Evolutionary conservation across 2,888 invertebrate species (phyloP).

Genomic region (Metellina segmentata): DNA sequence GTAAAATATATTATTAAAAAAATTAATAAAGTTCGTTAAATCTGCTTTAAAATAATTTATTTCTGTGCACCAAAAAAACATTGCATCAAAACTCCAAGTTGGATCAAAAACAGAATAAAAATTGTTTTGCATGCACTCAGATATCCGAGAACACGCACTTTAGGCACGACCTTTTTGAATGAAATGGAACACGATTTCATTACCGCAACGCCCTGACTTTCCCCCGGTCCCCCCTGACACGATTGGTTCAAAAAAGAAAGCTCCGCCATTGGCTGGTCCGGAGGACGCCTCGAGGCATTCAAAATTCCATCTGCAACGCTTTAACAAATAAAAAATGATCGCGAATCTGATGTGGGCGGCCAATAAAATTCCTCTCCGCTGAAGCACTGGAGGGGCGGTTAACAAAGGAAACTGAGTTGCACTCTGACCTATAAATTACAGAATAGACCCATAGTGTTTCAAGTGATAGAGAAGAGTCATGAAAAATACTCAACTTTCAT

Average conservation of each 20-base stretch:
- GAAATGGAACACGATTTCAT: neutral
- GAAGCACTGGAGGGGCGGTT: conserved; percentile 23
- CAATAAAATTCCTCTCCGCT: conserved; percentile 70
- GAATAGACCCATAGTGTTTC: too few species aligned
- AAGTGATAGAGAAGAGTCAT: too few species aligned
- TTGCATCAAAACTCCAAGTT: too few species aligned
- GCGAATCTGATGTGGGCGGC: conserved; percentile 65
- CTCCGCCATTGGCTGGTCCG: conserved; percentile 59
- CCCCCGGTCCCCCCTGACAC: conserved; percentile 32
- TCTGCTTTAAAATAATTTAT: too few species aligned
- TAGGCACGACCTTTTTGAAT: too few species aligned
- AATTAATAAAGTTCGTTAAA: too few species aligned
- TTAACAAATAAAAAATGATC: conserved; percentile 75
- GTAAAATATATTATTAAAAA: too few species aligned
- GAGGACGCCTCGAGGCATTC: conserved; percentile 54
- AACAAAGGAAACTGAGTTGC: conserved; percentile 33
- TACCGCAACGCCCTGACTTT: neutral
- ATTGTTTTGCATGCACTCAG: too few species aligned
- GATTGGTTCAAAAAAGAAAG: conserved; percentile 57
- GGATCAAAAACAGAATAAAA: neutral
- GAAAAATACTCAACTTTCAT: too few species aligned
- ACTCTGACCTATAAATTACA: too few species aligned
- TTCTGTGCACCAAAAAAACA: too few species aligned
- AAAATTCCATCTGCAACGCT: conserved; percentile 74
- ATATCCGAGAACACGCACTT: too few species aligned